Evolutionary conservation across 1,140 invertebrate species (phyloP).

Genomic region (Drosophila kikkawai): DNA sequence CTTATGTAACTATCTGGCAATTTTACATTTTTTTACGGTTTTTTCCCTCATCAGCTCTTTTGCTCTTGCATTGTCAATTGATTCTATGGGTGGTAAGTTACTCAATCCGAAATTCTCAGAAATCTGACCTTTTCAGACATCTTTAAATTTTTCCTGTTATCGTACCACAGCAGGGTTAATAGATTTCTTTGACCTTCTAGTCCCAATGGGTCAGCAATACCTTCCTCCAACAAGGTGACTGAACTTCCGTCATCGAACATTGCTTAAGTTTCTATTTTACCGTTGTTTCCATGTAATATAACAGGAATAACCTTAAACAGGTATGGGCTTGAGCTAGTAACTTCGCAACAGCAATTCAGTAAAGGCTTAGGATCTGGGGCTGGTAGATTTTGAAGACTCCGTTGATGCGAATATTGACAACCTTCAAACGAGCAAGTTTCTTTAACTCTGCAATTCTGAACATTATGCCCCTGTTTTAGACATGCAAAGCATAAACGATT

Average conservation of each 20-base stretch:
- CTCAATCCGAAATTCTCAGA: neutral
- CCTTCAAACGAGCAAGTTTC: neutral
- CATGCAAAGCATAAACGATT: constrained; percentile 1
- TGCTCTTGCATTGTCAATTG: neutral
- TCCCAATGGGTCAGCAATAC: neutral
- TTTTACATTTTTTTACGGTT: neutral
- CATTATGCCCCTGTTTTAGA: neutral
- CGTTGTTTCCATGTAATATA: neutral
- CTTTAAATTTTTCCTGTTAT: neutral
- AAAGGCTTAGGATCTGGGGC: neutral
- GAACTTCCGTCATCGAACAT: neutral
- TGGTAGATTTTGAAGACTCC: neutral
- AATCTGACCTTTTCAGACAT: neutral
- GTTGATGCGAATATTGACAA: neutral
- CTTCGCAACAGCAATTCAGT: neutral
- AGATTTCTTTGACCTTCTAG: neutral
- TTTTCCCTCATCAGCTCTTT: neutral
- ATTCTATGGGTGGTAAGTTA: constrained; percentile 1
- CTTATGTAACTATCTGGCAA: neutral
- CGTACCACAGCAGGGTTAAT: neutral
- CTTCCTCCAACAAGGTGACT: neutral
- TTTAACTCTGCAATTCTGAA: neutral
- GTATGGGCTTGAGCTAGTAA: neutral
- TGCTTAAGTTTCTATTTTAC: neutral
- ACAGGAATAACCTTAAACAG: neutral